Evolutionary conservation across 2,113 vertebrate genomes (phyloP).

Genomic region (Brachirus orientalis): DNA sequence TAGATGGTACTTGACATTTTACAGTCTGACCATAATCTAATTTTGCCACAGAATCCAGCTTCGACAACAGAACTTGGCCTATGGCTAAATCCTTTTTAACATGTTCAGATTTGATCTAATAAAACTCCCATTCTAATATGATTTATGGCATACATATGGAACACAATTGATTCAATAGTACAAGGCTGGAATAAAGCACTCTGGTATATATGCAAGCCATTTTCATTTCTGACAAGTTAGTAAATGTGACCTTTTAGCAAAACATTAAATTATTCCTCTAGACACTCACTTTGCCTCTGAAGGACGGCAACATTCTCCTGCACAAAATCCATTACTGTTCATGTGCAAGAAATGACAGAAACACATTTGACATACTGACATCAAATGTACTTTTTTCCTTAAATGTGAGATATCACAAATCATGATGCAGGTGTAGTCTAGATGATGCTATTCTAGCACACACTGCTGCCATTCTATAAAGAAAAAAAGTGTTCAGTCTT

Average conservation of each 20-base stretch:
- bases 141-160: conserved; percentile 37
- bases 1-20: not conserved
- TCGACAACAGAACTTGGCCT: not conserved
- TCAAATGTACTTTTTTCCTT: conserved; percentile 26
- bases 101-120: conserved; percentile 14
- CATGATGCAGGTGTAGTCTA: conserved; percentile 2
- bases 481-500: conserved; percentile 28
- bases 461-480: not conserved
- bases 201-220: conserved; percentile 45
- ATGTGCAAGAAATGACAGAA: conserved; percentile 45
- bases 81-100: conserved; percentile 19
- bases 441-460: not conserved
- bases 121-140: conserved; percentile 23
- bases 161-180: conserved; percentile 33
- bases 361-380: conserved; percentile 40
- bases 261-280: conserved; percentile 61
- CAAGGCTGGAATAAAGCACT: conserved; percentile 34
- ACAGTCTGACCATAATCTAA: not conserved
- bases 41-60: conserved; percentile 11
- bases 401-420: conserved; percentile 27
- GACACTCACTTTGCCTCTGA: conserved; percentile 39
- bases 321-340: conserved; percentile 56
- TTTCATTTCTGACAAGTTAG: conserved; percentile 71
- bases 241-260: conserved; percentile 76
- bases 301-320: conserved; percentile 32